A percentile compares a stretch with the other conserved stretches of the same genome.
These are phyloP conservation scores for Apamea crenata DNA, from an alignment of 2,888 invertebrate species.

Conservation along the genomic window DNA sequence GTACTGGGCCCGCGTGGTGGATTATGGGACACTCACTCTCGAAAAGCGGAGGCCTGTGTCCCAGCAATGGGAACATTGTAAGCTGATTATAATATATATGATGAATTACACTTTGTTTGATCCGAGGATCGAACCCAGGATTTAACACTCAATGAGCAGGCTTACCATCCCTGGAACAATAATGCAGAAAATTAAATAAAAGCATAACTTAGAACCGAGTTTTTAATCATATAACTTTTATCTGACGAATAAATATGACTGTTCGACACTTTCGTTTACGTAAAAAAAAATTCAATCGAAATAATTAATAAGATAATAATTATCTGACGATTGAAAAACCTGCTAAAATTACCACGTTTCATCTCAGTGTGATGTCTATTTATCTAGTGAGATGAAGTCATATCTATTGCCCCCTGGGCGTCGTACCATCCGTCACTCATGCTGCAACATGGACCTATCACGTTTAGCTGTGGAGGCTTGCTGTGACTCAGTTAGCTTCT, in stretches of 20 bases:
- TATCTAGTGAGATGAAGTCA: constrained; percentile 37
- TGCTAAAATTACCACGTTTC: not conserved
- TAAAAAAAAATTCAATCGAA: not conserved
- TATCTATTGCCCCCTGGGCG: constrained; percentile 19
- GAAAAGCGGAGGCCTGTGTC: no score
- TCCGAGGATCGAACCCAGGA: no score
- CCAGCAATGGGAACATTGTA: no score
- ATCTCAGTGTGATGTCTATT: constrained; percentile 29
- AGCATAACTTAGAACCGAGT: not conserved
- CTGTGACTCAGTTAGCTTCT: constrained; percentile 24
- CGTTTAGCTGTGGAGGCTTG: constrained; percentile 51
- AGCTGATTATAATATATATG: no score
- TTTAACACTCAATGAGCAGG: no score
- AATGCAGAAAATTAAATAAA: not conserved
- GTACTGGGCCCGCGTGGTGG: no score
- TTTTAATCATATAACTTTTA: no score
- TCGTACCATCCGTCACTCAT: constrained; percentile 32
- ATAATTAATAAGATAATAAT: not conserved
- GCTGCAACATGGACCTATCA: constrained; percentile 50
- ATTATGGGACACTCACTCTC: no score
- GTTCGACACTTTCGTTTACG: not conserved
- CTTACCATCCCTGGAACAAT: no score
- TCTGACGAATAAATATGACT: no score
- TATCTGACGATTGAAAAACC: not conserved
- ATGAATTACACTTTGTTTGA: no score